A percentile compares a stretch with the other conserved stretches of the same genome.
Evolutionary conservation across 1,140 invertebrate genomes (phyloP).

Genomic region (Magallana ariakensis): DNA sequence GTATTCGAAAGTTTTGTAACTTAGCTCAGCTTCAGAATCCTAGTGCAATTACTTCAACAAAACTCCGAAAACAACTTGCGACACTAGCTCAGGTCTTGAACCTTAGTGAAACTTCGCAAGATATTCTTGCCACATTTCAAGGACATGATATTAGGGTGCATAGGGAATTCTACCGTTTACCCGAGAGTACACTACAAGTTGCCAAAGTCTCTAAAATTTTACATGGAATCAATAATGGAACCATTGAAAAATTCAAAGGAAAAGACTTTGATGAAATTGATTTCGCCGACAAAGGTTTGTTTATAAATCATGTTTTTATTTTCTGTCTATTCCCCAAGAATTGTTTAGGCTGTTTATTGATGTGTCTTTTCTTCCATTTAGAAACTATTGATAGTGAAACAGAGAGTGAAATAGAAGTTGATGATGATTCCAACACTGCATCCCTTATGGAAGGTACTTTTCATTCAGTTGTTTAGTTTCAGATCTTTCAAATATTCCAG

Average conservation of each 20-base stretch:
- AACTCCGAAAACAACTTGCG: slow-evolving; percentile 64
- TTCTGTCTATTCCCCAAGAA: background rate
- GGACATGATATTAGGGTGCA: slow-evolving; percentile 66
- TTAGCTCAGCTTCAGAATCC: background rate
- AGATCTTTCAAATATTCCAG: too few relatives aligned
- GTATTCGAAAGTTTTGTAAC: background rate
- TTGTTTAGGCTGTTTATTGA: background rate
- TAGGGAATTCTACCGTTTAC: slow-evolving; percentile 63
- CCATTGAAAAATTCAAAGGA: slow-evolving; percentile 16
- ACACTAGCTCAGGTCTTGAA: slow-evolving; percentile 52
- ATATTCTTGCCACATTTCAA: slow-evolving; percentile 58
- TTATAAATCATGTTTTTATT: background rate
- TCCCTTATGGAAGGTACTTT: too few relatives aligned
- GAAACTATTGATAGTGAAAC: too few relatives aligned
- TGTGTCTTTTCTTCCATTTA: too few relatives aligned
- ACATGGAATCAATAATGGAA: slow-evolving; percentile 39
- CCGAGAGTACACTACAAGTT: slow-evolving; percentile 62
- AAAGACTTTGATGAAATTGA: slow-evolving; percentile 41
- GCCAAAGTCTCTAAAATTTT: slow-evolving; percentile 58
- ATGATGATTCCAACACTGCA: too few relatives aligned
- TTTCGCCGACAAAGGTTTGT: background rate
- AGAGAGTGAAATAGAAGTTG: too few relatives aligned
- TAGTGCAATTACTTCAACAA: slow-evolving; percentile 70
- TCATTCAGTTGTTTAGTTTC: too few relatives aligned
- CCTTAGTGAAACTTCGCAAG: slow-evolving; percentile 57